phyloP scores from a whole-genome alignment of 2,113 vertebrate species.

The Phaethornis superciliosus region DNA sequence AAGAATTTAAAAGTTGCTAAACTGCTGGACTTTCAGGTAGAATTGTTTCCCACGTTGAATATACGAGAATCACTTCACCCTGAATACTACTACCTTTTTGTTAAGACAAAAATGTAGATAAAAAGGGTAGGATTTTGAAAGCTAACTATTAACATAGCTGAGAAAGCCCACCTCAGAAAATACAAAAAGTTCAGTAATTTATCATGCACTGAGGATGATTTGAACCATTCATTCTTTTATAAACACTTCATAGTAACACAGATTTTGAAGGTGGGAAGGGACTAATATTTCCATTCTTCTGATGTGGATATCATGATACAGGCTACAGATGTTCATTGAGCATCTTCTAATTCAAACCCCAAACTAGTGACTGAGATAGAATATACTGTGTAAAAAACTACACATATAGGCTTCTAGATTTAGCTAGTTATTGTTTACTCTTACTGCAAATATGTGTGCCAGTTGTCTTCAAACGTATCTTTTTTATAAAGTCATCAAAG shows the following conservation, averaged over 20 bases:
- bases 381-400: not conserved
- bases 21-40: not conserved
- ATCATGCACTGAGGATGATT: not conserved
- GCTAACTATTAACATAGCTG: not conserved
- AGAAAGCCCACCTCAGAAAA: not conserved
- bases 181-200: not conserved
- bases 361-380: not conserved
- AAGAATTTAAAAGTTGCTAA: not conserved
- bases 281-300: not conserved
- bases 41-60: not conserved
- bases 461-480: not conserved
- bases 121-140: not conserved
- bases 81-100: not conserved
- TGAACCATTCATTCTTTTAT: not conserved
- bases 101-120: not conserved
- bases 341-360: not conserved
- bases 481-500: not conserved
- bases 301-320: not conserved
- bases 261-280: not conserved
- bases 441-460: not conserved
- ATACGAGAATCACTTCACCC: not conserved
- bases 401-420: not conserved
- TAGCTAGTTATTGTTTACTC: not conserved
- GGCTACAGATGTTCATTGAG: not conserved
- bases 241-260: not conserved